phyloP scores from a whole-genome alignment of 2,113 vertebrate species.

The Pseudorhombus dupliciocellatus region DNA sequence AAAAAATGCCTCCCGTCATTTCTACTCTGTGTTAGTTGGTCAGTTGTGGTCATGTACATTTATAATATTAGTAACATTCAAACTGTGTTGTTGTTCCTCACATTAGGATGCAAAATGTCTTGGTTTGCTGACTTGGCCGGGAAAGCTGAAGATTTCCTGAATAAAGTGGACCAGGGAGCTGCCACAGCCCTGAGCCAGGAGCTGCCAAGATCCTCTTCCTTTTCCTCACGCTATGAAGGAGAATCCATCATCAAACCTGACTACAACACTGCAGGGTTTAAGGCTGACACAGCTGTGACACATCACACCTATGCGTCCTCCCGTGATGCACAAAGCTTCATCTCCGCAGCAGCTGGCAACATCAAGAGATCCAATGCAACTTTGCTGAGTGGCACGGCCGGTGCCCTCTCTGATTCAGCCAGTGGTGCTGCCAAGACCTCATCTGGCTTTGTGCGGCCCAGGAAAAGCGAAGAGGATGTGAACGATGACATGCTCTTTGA shows the following conservation, averaged over 20 bases:
- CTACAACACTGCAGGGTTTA: conserved; percentile 62
- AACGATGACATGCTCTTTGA: conserved; percentile 96
- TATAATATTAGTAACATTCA: background rate
- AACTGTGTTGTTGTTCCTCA: conserved; percentile 12
- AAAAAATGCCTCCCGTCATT: no score
- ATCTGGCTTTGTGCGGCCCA: conserved; percentile 90
- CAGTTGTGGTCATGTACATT: background rate
- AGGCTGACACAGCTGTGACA: conserved; percentile 64
- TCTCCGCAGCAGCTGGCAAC: conserved; percentile 91
- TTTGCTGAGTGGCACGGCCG: conserved; percentile 82
- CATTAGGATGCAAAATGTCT: conserved; percentile 84
- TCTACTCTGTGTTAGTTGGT: no score
- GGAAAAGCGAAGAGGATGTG: conserved; percentile 87
- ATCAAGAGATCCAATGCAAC: conserved; percentile 88
- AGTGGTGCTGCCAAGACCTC: conserved; percentile 75
- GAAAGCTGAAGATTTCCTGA: conserved; percentile 94
- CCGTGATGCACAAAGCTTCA: conserved; percentile 77
- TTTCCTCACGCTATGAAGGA: conserved; percentile 55
- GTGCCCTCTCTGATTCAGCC: conserved; percentile 59
- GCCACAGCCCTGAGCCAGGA: conserved; percentile 87
- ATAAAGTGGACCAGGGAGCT: conserved; percentile 96
- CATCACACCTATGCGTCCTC: conserved; percentile 67
- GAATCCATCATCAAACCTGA: conserved; percentile 57
- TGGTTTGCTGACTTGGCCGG: conserved; percentile 95
- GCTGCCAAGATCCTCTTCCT: conserved; percentile 59